phyloP scores from a whole-genome alignment of 2,797 vertebrate species.

The Malacoctenus gilli region DNA sequence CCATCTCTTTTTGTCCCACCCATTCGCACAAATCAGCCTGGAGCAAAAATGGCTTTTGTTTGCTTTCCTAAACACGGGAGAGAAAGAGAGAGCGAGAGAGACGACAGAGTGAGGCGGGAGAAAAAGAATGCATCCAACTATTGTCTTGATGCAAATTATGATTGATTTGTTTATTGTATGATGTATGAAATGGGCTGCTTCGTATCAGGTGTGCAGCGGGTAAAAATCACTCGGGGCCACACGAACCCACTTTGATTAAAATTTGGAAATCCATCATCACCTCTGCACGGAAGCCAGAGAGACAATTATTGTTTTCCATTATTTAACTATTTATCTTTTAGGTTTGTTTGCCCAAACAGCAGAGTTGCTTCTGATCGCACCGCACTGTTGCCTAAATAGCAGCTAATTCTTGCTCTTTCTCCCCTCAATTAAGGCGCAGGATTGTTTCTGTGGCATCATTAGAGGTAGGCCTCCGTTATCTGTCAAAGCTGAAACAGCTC shows the following conservation, averaged over 20 bases:
- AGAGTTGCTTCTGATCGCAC: conserved; percentile 21
- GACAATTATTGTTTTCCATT: conserved; percentile 18
- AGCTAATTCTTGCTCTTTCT: conserved; percentile 24
- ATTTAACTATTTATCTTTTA: conserved; percentile 15
- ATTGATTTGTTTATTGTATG: conserved; percentile 32
- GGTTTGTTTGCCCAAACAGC: conserved; percentile 20
- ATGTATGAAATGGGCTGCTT: conserved; percentile 24
- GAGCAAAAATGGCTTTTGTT: conserved; percentile 58
- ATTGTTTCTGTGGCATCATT: conserved; percentile 49
- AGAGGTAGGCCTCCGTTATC: conserved; percentile 53
- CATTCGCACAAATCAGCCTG: conserved; percentile 57
- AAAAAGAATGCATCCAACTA: conserved; percentile 28
- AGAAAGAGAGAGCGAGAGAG: conserved; percentile 30
- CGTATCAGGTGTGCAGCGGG: conserved; percentile 31
- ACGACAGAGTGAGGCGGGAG: conserved; percentile 31
- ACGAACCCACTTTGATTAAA: conserved; percentile 29
- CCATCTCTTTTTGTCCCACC: conserved; percentile 57
- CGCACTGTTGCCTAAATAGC: conserved; percentile 11
- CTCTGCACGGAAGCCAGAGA: conserved; percentile 22
- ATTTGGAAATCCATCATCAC: conserved; percentile 34
- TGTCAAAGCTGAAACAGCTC: conserved; percentile 57
- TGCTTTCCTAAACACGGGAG: conserved; percentile 48
- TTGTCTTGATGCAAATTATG: conserved; percentile 56
- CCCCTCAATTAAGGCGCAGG: conserved; percentile 30
- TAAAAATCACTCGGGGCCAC: conserved; percentile 23